Conservation (phyloP, 2,888 invertebrate species). For the Busseola fusca region DNA sequence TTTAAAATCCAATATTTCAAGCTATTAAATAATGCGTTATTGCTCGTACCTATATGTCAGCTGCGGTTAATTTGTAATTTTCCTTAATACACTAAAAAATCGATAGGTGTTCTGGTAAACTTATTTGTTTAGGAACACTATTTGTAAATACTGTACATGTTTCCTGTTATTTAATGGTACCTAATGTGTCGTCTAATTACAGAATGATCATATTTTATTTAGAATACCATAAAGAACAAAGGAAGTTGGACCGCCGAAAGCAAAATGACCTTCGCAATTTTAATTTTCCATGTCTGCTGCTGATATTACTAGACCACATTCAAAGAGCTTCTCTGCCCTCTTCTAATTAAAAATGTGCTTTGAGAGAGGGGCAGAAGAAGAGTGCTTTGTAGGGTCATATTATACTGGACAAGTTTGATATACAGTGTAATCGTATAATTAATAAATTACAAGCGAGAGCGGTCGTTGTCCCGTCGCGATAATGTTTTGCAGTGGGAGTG, state of each 20-base stretch:
- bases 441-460: slow-evolving; percentile 85
- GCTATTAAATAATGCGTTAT: slow-evolving; percentile 52
- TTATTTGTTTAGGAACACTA: slow-evolving; percentile 37
- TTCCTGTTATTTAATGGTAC: slow-evolving; percentile 41
- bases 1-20: slow-evolving; percentile 60
- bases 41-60: slow-evolving; percentile 38
- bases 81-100: slow-evolving; percentile 61
- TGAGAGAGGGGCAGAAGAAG: slow-evolving; percentile 54
- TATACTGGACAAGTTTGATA: slow-evolving; percentile 75
- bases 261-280: slow-evolving; percentile 81
- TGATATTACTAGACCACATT: slow-evolving; percentile 71
- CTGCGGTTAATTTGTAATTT: slow-evolving; percentile 63
- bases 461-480: slow-evolving; percentile 85
- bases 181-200: slow-evolving; percentile 13
- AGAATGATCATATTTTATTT: slow-evolving; percentile 19
- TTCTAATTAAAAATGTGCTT: slow-evolving; percentile 55
- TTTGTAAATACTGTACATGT: slow-evolving; percentile 20
- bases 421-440: slow-evolving; percentile 83
- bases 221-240: slow-evolving; percentile 61
- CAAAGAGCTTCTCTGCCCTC: slow-evolving; percentile 66
- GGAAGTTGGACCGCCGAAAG: slow-evolving; percentile 66
- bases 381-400: slow-evolving; percentile 69
- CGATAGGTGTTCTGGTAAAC: slow-evolving; percentile 32
- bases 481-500: slow-evolving; percentile 83
- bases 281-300: slow-evolving; percentile 77